Base-by-base conservation (phyloP, 2,888 invertebrate genomes). In the Cryptocephalus moraei region DNA sequence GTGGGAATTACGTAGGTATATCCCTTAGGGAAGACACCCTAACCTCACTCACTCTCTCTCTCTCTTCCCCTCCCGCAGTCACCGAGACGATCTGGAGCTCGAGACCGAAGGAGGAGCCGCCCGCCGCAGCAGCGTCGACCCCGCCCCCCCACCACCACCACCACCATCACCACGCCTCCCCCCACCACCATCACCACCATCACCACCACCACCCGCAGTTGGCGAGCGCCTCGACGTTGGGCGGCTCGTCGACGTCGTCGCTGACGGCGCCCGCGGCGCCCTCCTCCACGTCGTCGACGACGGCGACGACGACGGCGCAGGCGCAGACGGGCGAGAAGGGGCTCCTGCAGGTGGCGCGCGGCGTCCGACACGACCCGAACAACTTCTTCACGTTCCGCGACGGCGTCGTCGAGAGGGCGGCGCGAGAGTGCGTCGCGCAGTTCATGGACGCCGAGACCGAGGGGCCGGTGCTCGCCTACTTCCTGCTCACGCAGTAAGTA, bases 401-500 rank as follows among this genome's bases (percentile, higher is more conserved):
- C 56, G 84, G 83, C 22, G 81, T 85, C 10, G 79, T 88, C 9
- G 83, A 85, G 56, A 75, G 75, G 54, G 88, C 88, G 3, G 76
- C 87, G 38, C 77, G 79, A 46, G 84, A 85, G 59, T 84, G 86
- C 60, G 79, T 80, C 41, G 77, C 78, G 1, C 76, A 73, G 11
- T 67, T 86, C 36, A 64, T 86, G 48, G 79, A 82, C 48, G 76
- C 78, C 43, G 80, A 80, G 50, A 66, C 75, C 38, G 87, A 87
- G 69, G 86, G 86, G 32, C 79, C 80, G 53, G 71, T 87, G 44
- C 65, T 82, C 48, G 87, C 86, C 36, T 80, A 82, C 38, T 91
- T 88, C 85, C 73, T 91, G 46, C 70, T 91, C 33, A 88, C 89
- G 32, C 88, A 89, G 89, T 90, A 74, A 71, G 81, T 74, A 44